Conservation (phyloP, 2,888 invertebrate species). For the Lepidochrysops patricia region DNA sequence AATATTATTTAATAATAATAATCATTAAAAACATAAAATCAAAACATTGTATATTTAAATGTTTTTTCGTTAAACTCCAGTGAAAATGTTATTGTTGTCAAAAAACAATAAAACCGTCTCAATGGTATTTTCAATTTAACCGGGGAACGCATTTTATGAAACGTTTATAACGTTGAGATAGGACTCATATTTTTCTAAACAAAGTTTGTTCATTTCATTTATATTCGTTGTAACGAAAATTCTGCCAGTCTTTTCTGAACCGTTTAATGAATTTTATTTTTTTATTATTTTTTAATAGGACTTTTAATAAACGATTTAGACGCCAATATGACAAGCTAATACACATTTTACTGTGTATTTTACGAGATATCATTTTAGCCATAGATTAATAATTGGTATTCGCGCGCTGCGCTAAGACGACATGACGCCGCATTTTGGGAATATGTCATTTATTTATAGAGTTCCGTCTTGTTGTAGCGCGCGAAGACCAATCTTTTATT, state of each 20-base stretch:
- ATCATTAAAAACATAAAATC: too few relatives aligned
- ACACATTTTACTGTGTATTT: neutral
- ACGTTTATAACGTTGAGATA: conserved; percentile 3
- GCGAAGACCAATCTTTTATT: too few relatives aligned
- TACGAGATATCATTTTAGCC: too few relatives aligned
- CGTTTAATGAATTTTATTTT: neutral
- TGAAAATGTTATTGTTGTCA: conserved; percentile 2
- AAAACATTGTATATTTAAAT: too few relatives aligned
- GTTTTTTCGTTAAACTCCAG: neutral
- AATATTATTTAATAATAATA: too few relatives aligned
- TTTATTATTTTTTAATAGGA: neutral
- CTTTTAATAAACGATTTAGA: neutral
- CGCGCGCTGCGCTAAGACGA: too few relatives aligned
- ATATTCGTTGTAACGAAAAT: conserved; percentile 7
- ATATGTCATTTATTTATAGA: too few relatives aligned
- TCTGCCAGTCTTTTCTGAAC: neutral
- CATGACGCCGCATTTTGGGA: too few relatives aligned
- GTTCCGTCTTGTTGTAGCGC: too few relatives aligned
- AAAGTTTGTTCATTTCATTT: conserved; percentile 9
- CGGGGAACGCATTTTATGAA: conserved; percentile 10
- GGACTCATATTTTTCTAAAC: conserved; percentile 10
- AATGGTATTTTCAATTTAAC: conserved; percentile 10
- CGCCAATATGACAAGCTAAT: neutral
- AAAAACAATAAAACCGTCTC: conserved; percentile 5
- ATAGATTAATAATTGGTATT: too few relatives aligned